A percentile compares a stretch with the other conserved stretches of the same genome.
Evolutionary conservation across 2,113 vertebrate species (phyloP).

Genomic region (Hypanus sabinus): DNA sequence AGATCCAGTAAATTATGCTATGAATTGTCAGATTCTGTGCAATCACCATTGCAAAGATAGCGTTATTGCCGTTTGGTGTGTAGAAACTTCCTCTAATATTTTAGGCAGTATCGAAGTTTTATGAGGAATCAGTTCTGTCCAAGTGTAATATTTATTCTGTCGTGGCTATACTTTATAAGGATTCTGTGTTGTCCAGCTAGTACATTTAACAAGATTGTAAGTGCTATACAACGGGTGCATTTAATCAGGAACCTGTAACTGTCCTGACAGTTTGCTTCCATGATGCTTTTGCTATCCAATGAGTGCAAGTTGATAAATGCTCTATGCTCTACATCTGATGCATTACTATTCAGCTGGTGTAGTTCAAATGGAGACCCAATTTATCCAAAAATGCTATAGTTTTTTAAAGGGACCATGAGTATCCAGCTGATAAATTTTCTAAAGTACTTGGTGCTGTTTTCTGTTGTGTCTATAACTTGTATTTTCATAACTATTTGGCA

Average conservation of each 20-base stretch:
- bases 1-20: background rate
- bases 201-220: too few species aligned
- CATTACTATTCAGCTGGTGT: background rate
- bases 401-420: background rate
- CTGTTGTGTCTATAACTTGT: too few species aligned
- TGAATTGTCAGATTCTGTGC: background rate
- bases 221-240: too few species aligned
- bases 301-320: background rate
- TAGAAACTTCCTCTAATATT: background rate
- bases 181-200: too few species aligned
- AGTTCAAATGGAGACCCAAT: background rate
- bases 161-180: too few species aligned
- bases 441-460: too few species aligned
- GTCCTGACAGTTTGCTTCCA: too few species aligned
- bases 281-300: too few species aligned
- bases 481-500: too few species aligned
- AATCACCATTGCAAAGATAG: background rate
- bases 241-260: too few species aligned
- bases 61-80: background rate
- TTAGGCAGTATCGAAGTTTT: background rate
- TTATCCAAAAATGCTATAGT: background rate
- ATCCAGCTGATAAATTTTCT: background rate
- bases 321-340: background rate
- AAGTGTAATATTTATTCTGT: too few species aligned
- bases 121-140: background rate